Base-by-base conservation (phyloP, 2,888 invertebrate genomes). In the Nematopogon swammerdamellus region DNA sequence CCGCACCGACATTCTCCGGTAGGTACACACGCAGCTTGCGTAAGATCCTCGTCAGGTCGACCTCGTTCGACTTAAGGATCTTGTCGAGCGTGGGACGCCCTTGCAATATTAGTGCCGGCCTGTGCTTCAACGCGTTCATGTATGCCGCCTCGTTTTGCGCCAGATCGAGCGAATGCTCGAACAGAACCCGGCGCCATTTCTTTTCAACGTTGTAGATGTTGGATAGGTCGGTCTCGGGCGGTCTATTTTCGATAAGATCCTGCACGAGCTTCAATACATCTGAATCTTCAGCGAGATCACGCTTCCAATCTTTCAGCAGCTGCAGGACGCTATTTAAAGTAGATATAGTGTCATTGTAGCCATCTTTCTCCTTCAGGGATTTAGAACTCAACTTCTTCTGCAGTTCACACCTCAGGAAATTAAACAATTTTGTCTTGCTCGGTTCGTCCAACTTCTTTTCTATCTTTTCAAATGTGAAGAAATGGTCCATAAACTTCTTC, bases 41-140 rank as follows among this genome's bases (percentile, higher is more conserved):
- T 6, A 68, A 58, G 2, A 68, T 52, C 16, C 57, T 58, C 46
- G 50, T 57, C 17, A 70, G 53, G 2, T 59, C 61, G 3, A 65
- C 48, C 36, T 57, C 49, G 50, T 66, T 64, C 47, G 61, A 56
- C 29, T 51, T 53, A 25, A 60, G 58, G 18, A 72, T 50, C 1
- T 51, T 47, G 2, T 64, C 58, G 8, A 70, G 53, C 36, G 63
- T 59, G 1, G 53, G 53, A 19, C 57, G 56, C 52, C 66, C 55
- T 14, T 61, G 59, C 25, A 51, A 49, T 18, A 74, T 54, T 45
- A 73, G 54, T 42, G 54, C 53, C 11, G 72, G 67, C 6, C 65
- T 64, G 51, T 74, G 73, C 58, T 74, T 74, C 10, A 75, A 54
- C 11, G 65, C 67, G 53, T 74, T 73, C n/a, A 74, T 46, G 48